These are phyloP conservation scores for Anthoscopus minutus DNA, from an alignment of 2,113 vertebrate genomes.

Conservation along the genomic window DNA sequence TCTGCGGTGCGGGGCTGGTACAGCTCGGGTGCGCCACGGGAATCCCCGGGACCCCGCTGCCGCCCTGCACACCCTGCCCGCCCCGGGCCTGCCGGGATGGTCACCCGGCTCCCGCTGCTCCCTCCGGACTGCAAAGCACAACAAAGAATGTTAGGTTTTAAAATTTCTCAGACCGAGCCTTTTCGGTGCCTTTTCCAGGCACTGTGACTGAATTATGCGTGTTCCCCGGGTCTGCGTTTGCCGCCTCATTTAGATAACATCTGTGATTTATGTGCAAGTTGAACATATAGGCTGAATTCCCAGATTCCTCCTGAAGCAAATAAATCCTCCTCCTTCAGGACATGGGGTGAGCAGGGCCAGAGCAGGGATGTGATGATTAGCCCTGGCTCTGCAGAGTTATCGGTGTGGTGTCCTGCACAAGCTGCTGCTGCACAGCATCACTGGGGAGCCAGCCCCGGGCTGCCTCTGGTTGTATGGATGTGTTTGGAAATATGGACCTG, in stretches of 20 bases:
- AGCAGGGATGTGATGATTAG: not conserved
- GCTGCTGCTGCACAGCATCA: not conserved
- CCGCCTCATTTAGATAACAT: not conserved
- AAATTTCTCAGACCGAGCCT: not conserved
- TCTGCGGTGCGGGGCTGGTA: not conserved
- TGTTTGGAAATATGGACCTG: not conserved
- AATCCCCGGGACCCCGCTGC: accelerated
- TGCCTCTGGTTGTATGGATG: not conserved
- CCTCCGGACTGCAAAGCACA: not conserved
- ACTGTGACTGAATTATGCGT: not conserved
- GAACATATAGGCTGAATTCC: not conserved
- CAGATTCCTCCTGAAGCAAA: not conserved
- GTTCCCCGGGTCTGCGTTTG: not conserved
- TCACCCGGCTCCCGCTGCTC: not conserved
- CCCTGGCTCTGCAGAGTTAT: not conserved
- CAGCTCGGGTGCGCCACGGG: not conserved
- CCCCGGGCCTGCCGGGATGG: accelerated
- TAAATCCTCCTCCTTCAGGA: not conserved
- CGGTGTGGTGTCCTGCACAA: accelerated
- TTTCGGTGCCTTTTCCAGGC: not conserved
- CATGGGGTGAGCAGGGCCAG: not conserved
- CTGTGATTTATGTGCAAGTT: not conserved
- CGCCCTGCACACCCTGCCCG: accelerated
- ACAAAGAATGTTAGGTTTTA: not conserved
- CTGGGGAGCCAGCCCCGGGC: not conserved